Conservation (phyloP, 2,113 vertebrate species). For the Crocuta crocuta region DNA sequence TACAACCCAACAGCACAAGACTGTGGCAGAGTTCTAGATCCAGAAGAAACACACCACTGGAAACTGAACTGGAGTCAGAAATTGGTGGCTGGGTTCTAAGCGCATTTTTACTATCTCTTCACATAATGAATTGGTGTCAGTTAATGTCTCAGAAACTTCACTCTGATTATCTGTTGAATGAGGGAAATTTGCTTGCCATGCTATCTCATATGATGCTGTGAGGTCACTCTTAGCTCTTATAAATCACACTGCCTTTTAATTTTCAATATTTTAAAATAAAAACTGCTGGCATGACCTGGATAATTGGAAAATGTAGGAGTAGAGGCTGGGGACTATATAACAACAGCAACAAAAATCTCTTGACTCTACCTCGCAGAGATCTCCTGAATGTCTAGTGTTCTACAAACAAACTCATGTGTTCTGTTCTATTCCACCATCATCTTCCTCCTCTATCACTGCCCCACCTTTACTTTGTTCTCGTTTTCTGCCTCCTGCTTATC, state of each 20-base stretch:
- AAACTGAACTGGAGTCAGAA: neutral
- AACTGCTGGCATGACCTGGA: neutral
- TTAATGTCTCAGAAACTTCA: neutral
- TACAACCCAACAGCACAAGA: neutral
- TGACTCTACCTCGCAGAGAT: neutral
- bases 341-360: neutral
- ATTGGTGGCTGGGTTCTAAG: neutral
- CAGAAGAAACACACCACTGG: neutral
- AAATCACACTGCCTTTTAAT: constrained; percentile 11
- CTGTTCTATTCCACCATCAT: accelerated
- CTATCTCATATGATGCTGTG: neutral
- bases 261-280: neutral
- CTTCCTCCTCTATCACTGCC: neutral
- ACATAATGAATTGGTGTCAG: neutral
- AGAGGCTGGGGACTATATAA: neutral
- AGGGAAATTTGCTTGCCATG: neutral
- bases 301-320: neutral
- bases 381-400: neutral
- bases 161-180: neutral
- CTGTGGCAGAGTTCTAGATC: neutral
- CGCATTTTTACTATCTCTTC: neutral
- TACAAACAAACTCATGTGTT: neutral
- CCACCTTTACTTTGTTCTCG: neutral
- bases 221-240: neutral
- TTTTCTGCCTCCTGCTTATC: neutral